Conservation (phyloP, 2,113 vertebrate species). For the Eurystomus gularis region DNA sequence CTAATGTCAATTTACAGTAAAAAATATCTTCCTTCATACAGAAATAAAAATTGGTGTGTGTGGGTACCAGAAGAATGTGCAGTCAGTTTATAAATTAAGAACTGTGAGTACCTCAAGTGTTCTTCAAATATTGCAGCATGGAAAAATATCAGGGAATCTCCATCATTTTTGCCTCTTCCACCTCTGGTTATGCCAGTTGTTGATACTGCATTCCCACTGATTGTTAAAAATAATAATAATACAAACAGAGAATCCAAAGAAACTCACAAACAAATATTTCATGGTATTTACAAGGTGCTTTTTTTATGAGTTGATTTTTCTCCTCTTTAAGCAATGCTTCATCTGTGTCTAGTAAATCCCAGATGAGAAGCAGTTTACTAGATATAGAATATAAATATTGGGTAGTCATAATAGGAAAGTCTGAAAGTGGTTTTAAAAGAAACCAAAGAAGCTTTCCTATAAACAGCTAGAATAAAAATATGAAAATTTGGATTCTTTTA, state of each 20-base stretch:
- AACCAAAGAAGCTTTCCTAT: slow-evolving; percentile 5
- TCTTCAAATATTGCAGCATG: not conserved
- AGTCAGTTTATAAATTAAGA: not conserved
- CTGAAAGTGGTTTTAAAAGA: not conserved
- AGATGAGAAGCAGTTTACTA: slow-evolving; percentile 40
- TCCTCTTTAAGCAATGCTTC: slow-evolving; percentile 9
- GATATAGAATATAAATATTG: slow-evolving; percentile 3
- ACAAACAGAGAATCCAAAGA: slow-evolving; percentile 49
- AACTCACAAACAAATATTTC: slow-evolving; percentile 34
- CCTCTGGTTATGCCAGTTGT: not conserved
- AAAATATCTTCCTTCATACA: not conserved
- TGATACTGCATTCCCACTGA: not conserved
- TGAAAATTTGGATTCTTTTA: slow-evolving; percentile 7
- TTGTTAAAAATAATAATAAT: slow-evolving; percentile 35
- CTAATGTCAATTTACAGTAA: not conserved
- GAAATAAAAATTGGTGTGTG: not conserved
- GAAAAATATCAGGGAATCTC: not conserved
- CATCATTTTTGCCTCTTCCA: not conserved
- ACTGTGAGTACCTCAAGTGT: not conserved
- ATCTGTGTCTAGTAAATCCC: slow-evolving; percentile 21
- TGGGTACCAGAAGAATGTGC: not conserved
- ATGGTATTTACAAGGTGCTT: slow-evolving; percentile 56
- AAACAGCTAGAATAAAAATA: slow-evolving; percentile 28
- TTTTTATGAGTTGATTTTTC: slow-evolving; percentile 60
- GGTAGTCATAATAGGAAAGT: not conserved